Conservation (phyloP, 2,888 invertebrate genomes). For the Acanthosoma haemorrhoidale region DNA sequence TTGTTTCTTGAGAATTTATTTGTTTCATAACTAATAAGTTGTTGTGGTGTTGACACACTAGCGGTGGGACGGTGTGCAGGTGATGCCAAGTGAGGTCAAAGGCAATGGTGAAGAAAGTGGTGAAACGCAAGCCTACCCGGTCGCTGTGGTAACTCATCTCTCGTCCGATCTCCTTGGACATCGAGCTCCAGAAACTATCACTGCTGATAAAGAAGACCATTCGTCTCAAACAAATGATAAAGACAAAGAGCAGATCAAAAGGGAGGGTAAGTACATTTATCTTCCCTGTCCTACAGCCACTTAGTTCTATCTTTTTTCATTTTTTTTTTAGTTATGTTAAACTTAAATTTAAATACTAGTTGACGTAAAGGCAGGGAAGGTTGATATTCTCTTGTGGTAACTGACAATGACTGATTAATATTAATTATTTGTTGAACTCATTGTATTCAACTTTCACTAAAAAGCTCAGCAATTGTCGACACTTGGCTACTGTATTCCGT, state of each 20-base stretch:
- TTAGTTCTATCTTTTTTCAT: no score
- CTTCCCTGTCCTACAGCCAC: no score
- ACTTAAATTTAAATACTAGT: no score
- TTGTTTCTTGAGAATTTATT: background rate
- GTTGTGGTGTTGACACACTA: conserved; percentile 33
- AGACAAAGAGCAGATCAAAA: conserved; percentile 22
- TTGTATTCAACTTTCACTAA: no score
- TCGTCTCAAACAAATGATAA: conserved; percentile 36
- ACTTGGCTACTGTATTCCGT: no score
- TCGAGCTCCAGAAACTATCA: conserved; percentile 39
- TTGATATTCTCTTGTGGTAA: no score
- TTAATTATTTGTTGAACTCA: no score
- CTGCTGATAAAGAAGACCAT: conserved; percentile 47
- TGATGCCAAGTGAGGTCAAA: conserved; percentile 36
- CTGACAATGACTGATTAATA: no score
- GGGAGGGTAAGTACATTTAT: conserved; percentile 20
- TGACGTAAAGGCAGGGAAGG: no score
- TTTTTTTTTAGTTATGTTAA: no score
- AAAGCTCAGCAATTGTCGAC: no score
- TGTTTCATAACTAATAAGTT: conserved; percentile 16
- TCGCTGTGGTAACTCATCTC: conserved; percentile 43
- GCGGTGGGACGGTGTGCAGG: conserved; percentile 38
- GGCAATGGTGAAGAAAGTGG: conserved; percentile 44
- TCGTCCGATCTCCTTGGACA: conserved; percentile 42
- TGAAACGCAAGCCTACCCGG: conserved; percentile 43